Conservation (phyloP, 1,140 invertebrate species). For the Metaphire vulgaris region DNA sequence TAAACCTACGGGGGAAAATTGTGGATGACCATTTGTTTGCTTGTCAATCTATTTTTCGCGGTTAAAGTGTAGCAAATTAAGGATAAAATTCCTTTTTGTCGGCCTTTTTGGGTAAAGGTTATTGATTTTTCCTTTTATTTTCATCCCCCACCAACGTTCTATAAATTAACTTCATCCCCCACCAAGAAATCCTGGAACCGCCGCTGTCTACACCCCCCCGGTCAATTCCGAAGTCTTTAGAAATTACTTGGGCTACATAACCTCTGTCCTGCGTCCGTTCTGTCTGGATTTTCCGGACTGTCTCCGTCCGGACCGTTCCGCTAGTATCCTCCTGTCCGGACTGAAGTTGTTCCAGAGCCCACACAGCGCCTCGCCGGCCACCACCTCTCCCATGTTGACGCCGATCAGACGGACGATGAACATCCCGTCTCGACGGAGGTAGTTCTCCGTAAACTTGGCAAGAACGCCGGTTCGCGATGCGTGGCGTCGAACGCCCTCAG, state of each 20-base stretch:
- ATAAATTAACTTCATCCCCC: too few relatives aligned
- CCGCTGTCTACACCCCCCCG: too few relatives aligned
- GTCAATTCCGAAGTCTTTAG: too few relatives aligned
- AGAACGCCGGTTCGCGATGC: constrained; percentile 29
- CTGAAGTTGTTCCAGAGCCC: constrained; percentile 32
- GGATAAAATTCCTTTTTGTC: too few relatives aligned
- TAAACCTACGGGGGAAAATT: too few relatives aligned
- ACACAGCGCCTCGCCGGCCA: constrained; percentile 31
- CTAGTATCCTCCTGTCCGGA: constrained; percentile 28
- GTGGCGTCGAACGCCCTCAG: constrained; percentile 30
- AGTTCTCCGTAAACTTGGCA: constrained; percentile 30
- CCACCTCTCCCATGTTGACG: constrained; percentile 32
- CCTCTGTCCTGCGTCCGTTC: constrained; percentile 22
- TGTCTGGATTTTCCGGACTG: background rate
- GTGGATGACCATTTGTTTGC: too few relatives aligned
- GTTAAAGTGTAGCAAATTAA: too few relatives aligned
- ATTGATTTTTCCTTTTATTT: too few relatives aligned
- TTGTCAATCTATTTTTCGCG: too few relatives aligned
- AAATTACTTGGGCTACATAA: background rate
- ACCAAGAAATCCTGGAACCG: too few relatives aligned
- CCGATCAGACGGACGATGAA: constrained; percentile 34
- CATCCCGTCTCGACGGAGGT: constrained; percentile 33
- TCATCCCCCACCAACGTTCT: too few relatives aligned
- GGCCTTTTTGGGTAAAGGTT: too few relatives aligned
- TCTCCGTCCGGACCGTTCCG: constrained; percentile 23